phyloP scores from a whole-genome alignment of 1,140 invertebrate genomes.

The Eufriesea mexicana region DNA sequence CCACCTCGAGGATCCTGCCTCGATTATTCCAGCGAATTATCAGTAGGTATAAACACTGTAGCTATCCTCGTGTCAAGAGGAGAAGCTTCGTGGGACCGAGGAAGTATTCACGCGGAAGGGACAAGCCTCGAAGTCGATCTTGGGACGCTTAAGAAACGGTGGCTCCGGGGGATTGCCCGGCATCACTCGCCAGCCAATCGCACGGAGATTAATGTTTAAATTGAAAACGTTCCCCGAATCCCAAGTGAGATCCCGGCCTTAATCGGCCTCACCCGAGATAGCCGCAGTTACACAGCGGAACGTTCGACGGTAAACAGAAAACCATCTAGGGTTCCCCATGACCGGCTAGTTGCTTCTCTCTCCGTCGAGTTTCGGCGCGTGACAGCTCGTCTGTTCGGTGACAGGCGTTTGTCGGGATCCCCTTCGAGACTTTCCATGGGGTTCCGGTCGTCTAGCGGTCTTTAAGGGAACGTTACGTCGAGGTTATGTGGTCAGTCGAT shows the following conservation, averaged over 20 bases:
- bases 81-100: not conserved
- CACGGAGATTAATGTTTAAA: slow-evolving; percentile 66
- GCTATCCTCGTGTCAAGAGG: not conserved
- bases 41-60: not conserved
- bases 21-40: not conserved
- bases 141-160: slow-evolving; percentile 20
- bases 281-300: not conserved
- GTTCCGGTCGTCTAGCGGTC: not conserved
- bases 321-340: slow-evolving; percentile 9
- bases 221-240: slow-evolving; percentile 62
- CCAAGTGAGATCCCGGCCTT: slow-evolving; percentile 43
- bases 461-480: not conserved
- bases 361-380: not conserved
- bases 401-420: not conserved
- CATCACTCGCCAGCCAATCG: slow-evolving; percentile 34
- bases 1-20: not conserved
- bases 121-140: not conserved
- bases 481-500: not conserved
- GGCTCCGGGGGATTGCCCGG: not conserved
- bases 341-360: not conserved
- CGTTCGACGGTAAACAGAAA: slow-evolving; percentile 35
- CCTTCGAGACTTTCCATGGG: slow-evolving; percentile 14
- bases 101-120: not conserved
- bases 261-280: slow-evolving; percentile 30
- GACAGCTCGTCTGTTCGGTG: slow-evolving; percentile 12